Base-by-base conservation (phyloP, 2,797 vertebrate genomes). In the Simalia tracyae region DNA sequence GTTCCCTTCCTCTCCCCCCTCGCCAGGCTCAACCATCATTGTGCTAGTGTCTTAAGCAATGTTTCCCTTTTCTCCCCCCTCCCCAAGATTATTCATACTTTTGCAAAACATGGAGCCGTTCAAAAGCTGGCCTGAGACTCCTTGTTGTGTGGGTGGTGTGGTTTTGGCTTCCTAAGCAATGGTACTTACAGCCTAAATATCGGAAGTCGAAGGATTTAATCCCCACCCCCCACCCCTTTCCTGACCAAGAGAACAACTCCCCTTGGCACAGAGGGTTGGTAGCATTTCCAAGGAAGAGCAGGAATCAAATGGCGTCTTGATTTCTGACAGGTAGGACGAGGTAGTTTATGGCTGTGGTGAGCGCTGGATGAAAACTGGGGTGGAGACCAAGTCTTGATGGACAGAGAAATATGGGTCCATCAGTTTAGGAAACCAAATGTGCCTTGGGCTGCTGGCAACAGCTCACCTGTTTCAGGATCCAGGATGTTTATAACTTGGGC, bases 401-500 rank as follows among this genome's bases (percentile, higher is more conserved):
- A 46, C 26, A 2, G 28, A 54, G 36, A 50, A 61, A 61, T n/a
- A 14, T 1, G 5, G 26, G 1, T 59, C 9, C 2, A 24, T 6
- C 7, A 4, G 5, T 8, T 68, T 91, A 61, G 24, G 81, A 64
- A 56, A 64, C 14, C 9, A 64, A 66, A 66, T 24, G 3, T n/a
- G 36, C 6, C 26, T 42, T 10, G 31, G 64, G 22, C 61, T n/a
- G 61, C 17, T 72, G 91, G 56, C 56, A 68, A 86, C 2, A 4
- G 17, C 17, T 60, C 50, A 68, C 91, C 60, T 84, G 87, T 54
- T 15, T 86, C 81, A 92, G 84, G 87, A 89, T 86, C 36, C 91
- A 92, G 91, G 91, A 89, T 89, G 84, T 92, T 89, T 89, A 86
- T 86, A 72, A 36, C 60, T 14, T 4, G 61, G 17, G 31, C 61